Percentiles rank a stretch among this genome's conserved stretches.
phyloP scores from a whole-genome alignment of 2,797 vertebrate genomes.

The Peromyscus aztecus region DNA sequence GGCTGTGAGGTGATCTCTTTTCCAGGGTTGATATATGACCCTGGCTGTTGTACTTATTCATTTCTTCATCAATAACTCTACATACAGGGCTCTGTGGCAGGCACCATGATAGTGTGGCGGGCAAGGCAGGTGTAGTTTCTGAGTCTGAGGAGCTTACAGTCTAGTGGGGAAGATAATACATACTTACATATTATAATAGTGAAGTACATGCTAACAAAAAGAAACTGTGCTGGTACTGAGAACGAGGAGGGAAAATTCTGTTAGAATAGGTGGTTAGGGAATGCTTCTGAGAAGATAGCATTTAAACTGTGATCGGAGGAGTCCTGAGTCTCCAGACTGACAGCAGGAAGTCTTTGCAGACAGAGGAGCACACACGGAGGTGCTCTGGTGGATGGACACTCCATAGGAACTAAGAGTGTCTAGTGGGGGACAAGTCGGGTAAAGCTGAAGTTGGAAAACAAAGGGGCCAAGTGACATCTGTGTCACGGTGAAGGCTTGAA shows the following conservation, averaged over 20 bases:
- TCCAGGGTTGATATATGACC: neutral
- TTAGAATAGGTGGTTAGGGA: neutral
- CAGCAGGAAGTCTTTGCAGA: neutral
- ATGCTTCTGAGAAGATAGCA: neutral
- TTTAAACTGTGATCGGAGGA: slow-evolving; percentile 1
- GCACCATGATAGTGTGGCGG: neutral
- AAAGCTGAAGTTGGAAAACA: neutral
- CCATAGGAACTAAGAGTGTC: neutral
- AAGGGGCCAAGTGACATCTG: neutral
- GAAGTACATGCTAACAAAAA: neutral
- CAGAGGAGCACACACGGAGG: neutral
- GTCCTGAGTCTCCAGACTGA: neutral
- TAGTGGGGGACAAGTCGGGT: neutral
- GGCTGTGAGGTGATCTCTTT: neutral
- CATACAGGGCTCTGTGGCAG: neutral
- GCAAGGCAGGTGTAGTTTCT: neutral
- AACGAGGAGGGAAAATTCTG: neutral
- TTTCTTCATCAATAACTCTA: neutral
- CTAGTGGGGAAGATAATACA: neutral
- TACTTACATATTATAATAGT: neutral
- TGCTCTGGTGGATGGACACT: no score
- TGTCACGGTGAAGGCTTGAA: slow-evolving; percentile 28
- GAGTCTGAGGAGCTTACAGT: slow-evolving; percentile 8
- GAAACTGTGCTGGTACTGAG: neutral
- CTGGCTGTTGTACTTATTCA: neutral